Percentiles rank a stretch among this genome's conserved stretches.
Evolutionary conservation across 2,797 vertebrate species (phyloP).

Genomic region (Fratercula arctica): DNA sequence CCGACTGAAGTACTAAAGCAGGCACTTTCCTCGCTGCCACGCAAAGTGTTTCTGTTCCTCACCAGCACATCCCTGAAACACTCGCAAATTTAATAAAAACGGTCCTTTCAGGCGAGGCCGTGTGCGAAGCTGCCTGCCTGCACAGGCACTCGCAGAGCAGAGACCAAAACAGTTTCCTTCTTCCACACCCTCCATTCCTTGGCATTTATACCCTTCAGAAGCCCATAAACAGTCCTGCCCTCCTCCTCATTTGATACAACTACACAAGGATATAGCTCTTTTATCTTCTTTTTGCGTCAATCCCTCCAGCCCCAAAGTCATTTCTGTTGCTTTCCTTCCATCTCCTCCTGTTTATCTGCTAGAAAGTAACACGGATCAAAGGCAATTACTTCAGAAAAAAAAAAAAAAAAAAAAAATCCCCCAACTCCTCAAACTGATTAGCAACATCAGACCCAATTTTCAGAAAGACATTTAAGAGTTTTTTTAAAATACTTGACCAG

Average conservation of each 20-base stretch:
- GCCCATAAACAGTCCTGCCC: background rate
- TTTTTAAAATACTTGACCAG: constrained; percentile 35
- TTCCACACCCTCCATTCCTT: constrained; percentile 29
- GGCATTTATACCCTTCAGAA: background rate
- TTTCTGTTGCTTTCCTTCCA: background rate
- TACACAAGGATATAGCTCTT: background rate
- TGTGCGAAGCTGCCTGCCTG: background rate
- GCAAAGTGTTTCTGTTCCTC: background rate
- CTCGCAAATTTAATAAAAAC: background rate
- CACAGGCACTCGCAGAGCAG: background rate
- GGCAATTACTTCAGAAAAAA: background rate
- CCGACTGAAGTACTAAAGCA: background rate
- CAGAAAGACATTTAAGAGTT: constrained; percentile 13
- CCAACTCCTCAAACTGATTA: background rate
- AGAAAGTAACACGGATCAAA: constrained; percentile 36
- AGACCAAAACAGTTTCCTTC: background rate
- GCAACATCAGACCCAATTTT: constrained; percentile 14
- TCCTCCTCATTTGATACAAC: constrained; percentile 16
- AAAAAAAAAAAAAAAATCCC: background rate
- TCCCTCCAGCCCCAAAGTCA: constrained; percentile 8
- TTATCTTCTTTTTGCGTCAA: constrained; percentile 18
- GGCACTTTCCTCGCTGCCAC: background rate
- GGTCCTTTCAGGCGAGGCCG: background rate
- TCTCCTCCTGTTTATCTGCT: constrained; percentile 8
- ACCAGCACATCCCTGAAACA: background rate